Evolutionary conservation across 2,888 invertebrate genomes (phyloP), one percentile per base, ranked within the genome.

Genomic region (Xiphydria camelus): DNA sequence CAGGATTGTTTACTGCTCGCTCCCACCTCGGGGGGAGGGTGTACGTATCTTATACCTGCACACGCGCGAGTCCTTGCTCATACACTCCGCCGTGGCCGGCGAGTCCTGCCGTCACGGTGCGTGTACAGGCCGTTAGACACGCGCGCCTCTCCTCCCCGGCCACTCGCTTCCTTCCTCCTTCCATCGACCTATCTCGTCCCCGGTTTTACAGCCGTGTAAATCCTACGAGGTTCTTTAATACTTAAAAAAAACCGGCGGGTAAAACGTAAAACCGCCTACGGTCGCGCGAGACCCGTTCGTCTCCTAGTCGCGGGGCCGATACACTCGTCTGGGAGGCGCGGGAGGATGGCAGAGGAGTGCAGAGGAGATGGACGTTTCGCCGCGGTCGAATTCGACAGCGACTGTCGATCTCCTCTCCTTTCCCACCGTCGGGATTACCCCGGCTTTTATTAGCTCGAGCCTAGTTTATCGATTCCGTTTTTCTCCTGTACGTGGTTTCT

Each of bases 381-480:
- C n/a, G n/a, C n/a, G n/a, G n/a, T n/a, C n/a, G n/a, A n/a, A n/a
- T n/a, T n/a, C n/a, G n/a, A n/a, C n/a, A n/a, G n/a, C n/a, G n/a
- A n/a, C n/a, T n/a, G n/a, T n/a, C n/a, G 35, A 45, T 38, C 44
- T 41, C 36, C 38, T 20, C 21, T 33, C 10, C 26, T 41, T 46
- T 34, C 40, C 29, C 29, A 29, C 2, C 29, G 35, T 22, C 26
- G 41, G 33, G 41, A 23, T 36, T 36, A 35, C 38, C 31, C 19
- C 9, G 32, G 32, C 35, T 45, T 48, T 48, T 45, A 49, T 49
- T 33, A 37, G 29, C 26, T 38, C 35, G 34, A 23, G 25, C 31
- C 56, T 61, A 51, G 57, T 61, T 61, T 64, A 64, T 64, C 55
- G 64, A 63, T 64, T 48, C 43, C 57, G 62, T 61, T 60, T 61